phyloP scores from a whole-genome alignment of 1,140 invertebrate species.

The Drosophila pachea region DNA sequence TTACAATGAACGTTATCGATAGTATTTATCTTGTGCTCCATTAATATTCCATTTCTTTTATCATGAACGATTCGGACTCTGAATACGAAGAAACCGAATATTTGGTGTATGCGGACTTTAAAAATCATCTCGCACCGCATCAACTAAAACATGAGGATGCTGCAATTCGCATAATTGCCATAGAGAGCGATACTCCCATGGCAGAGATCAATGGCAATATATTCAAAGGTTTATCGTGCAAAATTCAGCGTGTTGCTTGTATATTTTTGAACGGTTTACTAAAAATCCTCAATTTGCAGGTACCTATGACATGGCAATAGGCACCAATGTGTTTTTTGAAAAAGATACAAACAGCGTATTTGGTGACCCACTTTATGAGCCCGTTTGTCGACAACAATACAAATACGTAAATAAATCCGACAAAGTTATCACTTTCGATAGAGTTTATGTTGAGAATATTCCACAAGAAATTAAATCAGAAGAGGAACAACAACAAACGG shows the following conservation, averaged over 20 bases:
- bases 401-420: constrained; percentile 80
- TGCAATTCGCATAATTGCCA: constrained; percentile 79
- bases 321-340: constrained; percentile 81
- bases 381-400: constrained; percentile 69
- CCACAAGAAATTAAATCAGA: constrained; percentile 29
- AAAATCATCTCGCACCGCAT: constrained; percentile 63
- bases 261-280: background rate
- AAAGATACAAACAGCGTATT: constrained; percentile 74
- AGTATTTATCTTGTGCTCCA: background rate
- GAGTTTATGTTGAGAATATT: constrained; percentile 79
- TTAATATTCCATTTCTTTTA: background rate
- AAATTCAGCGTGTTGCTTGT: background rate
- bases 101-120: constrained; percentile 73
- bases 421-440: constrained; percentile 80
- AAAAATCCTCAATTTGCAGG: constrained; percentile 48
- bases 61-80: constrained; percentile 68
- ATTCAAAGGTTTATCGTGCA: constrained; percentile 61
- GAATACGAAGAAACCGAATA: constrained; percentile 74
- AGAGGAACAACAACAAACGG: constrained; percentile 3
- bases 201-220: constrained; percentile 81
- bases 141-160: constrained; percentile 61
- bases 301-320: constrained; percentile 80
- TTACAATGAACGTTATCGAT: constrained; percentile 11
- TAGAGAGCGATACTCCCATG: constrained; percentile 80
- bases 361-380: constrained; percentile 80